Conservation (phyloP, 2,113 vertebrate species). For the Cottus gobio region DNA sequence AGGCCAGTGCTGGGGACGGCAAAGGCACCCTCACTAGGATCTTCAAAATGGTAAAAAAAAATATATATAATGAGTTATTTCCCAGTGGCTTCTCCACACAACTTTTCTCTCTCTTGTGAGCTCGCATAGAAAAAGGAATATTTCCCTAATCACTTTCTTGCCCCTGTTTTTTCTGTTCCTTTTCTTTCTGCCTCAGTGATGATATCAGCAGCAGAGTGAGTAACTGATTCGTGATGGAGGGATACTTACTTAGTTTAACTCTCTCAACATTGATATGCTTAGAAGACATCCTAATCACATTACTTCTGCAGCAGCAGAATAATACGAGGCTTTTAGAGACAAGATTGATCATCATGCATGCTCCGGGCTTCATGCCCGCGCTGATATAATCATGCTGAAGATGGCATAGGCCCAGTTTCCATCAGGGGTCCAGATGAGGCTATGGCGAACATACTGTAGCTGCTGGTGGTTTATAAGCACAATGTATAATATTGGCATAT, state of each 20-base stretch:
- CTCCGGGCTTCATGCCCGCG: constrained; percentile 43
- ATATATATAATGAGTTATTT: no score
- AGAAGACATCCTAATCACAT: constrained; percentile 63
- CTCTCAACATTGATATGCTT: constrained; percentile 39
- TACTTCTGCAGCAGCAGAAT: constrained; percentile 53
- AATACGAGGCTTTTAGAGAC: constrained; percentile 60
- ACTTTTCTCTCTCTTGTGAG: constrained; percentile 3
- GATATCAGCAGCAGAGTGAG: constrained; percentile 78
- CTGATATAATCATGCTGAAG: constrained; percentile 39
- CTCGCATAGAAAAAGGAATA: background rate
- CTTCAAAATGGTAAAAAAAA: constrained; percentile 95
- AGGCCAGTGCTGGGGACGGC: constrained; percentile 89
- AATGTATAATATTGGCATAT: background rate
- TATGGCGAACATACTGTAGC: constrained; percentile 36
- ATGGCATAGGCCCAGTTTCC: constrained; percentile 14
- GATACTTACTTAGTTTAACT: constrained; percentile 42
- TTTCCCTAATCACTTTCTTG: constrained; percentile 34
- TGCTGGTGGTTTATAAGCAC: constrained; percentile 15
- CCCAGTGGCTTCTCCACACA: background rate
- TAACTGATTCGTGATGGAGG: constrained; percentile 58
- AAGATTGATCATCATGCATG: constrained; percentile 16
- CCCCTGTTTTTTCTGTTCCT: constrained; percentile 15
- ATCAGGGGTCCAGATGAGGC: background rate
- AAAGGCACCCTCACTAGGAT: constrained; percentile 95
- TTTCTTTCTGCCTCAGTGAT: constrained; percentile 71